Conservation (phyloP, 2,888 invertebrate species). For the Microctonus brassicae region DNA sequence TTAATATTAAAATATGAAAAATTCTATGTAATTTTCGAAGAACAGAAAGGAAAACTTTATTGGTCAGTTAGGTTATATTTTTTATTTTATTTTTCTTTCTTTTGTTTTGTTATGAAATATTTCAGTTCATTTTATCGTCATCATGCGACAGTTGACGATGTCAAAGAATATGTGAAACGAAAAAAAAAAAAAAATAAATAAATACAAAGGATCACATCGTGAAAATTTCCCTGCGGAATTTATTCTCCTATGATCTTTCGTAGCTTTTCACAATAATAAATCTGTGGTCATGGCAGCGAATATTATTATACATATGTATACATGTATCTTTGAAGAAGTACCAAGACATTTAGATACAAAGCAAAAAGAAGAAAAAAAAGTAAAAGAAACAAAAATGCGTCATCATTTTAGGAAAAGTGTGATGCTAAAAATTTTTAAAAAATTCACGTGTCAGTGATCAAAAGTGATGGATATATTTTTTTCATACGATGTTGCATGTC, state of each 20-base stretch:
- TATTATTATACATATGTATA: not conserved
- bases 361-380: not conserved
- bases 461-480: slow-evolving; percentile 17
- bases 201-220: not conserved
- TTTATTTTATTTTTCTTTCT: not conserved
- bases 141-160: not conserved
- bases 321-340: not conserved
- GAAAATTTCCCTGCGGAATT: slow-evolving; percentile 18
- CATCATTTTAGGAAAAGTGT: slow-evolving; percentile 18
- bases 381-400: slow-evolving; percentile 20
- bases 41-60: not conserved
- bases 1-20: too few species aligned
- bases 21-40: not conserved
- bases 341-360: not conserved
- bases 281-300: not conserved
- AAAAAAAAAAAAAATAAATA: not conserved
- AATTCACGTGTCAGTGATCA: slow-evolving; percentile 34
- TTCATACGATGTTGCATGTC: not conserved
- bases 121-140: not conserved
- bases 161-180: not conserved
- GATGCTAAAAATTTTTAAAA: slow-evolving; percentile 4
- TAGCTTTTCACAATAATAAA: slow-evolving; percentile 8
- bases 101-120: not conserved
- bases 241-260: slow-evolving; percentile 7
- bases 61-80: too few species aligned